Conservation (phyloP, 2,797 vertebrate species). For the Oreochromis mossambicus region DNA sequence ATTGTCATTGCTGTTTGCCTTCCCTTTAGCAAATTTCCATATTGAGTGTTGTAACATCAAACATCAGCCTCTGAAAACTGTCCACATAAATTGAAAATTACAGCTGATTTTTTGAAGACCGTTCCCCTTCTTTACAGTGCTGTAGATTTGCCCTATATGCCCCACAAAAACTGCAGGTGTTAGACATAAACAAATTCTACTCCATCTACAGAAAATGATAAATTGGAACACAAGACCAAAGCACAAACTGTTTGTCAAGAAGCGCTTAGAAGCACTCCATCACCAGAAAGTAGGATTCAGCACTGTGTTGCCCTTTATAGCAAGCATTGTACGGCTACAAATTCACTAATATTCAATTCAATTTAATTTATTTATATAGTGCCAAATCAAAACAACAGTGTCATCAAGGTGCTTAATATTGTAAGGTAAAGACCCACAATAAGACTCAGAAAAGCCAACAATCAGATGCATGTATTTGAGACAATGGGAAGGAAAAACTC, state of each 20-base stretch:
- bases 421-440: background rate
- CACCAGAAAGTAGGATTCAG: background rate
- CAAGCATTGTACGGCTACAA: background rate
- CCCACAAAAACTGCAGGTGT: constrained; percentile 14
- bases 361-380: background rate
- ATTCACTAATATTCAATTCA: background rate
- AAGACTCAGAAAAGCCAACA: background rate
- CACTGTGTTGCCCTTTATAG: background rate
- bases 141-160: constrained; percentile 2
- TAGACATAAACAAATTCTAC: background rate
- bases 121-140: background rate
- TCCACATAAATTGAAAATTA: background rate
- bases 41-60: background rate
- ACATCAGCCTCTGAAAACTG: constrained; percentile 8
- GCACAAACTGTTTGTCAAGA: background rate
- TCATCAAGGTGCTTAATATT: background rate
- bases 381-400: background rate
- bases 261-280: background rate
- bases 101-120: background rate
- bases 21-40: background rate
- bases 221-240: background rate
- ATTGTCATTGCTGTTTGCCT: background rate
- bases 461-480: background rate
- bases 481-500: background rate
- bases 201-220: background rate